Conservation (phyloP, 2,888 invertebrate genomes). For the Perdita meconis region DNA sequence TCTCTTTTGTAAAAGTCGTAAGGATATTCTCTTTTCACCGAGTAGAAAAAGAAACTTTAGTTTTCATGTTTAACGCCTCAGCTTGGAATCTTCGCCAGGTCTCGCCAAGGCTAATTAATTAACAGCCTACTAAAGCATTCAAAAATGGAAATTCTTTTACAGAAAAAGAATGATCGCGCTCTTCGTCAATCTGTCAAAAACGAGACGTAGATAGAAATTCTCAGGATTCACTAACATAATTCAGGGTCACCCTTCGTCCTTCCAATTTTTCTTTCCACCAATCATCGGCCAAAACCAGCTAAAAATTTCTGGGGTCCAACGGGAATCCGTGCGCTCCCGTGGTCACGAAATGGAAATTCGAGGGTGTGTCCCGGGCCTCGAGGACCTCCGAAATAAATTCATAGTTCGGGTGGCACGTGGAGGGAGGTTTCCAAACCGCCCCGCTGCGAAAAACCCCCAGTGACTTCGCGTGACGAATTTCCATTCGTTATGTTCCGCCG, state of each 20-base stretch:
- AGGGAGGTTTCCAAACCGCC: conserved; percentile 32
- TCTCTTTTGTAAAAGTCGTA: neutral
- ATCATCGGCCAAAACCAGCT: conserved; percentile 1
- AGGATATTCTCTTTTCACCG: too few relatives aligned
- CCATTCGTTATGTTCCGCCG: conserved; percentile 41
- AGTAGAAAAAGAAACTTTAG: too few relatives aligned
- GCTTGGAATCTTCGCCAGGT: too few relatives aligned
- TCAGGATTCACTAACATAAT: conserved; percentile 21
- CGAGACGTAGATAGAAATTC: neutral
- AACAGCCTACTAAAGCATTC: too few relatives aligned
- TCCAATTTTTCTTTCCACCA: conserved; percentile 23
- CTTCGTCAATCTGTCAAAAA: too few relatives aligned
- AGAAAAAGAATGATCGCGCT: too few relatives aligned
- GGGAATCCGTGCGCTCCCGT: conserved; percentile 31
- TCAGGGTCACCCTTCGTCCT: conserved; percentile 9
- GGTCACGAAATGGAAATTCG: conserved; percentile 37
- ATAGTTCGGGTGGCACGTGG: neutral
- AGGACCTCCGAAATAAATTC: conserved; percentile 56
- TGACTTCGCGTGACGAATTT: conserved; percentile 57
- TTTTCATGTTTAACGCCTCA: too few relatives aligned
- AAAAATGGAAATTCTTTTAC: too few relatives aligned
- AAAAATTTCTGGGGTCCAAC: conserved; percentile 14
- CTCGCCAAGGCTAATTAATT: too few relatives aligned
- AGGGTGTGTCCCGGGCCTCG: conserved; percentile 43
- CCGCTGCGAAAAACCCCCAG: conserved; percentile 44